phyloP scores from a whole-genome alignment of 2,797 vertebrate genomes.

The Acanthornis magna region DNA sequence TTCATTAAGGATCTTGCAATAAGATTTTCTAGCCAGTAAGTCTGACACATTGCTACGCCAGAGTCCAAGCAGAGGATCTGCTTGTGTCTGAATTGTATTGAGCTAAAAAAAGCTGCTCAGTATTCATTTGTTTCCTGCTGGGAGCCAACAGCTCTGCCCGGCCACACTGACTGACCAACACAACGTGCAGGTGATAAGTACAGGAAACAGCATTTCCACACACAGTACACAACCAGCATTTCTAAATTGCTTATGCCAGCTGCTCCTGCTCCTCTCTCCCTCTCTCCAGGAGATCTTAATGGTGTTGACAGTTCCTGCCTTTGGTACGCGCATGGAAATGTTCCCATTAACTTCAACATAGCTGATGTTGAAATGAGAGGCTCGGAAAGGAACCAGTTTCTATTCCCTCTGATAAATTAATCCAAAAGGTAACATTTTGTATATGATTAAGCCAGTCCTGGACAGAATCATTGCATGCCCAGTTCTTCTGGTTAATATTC shows the following conservation, averaged over 20 bases:
- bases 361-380: background rate
- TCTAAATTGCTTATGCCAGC: background rate
- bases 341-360: background rate
- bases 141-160: background rate
- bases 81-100: background rate
- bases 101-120: background rate
- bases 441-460: background rate
- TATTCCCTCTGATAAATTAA: background rate
- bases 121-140: background rate
- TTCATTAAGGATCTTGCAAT: background rate
- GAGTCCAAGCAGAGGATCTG: background rate
- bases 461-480: background rate
- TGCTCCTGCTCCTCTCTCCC: background rate
- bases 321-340: accelerated
- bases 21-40: background rate
- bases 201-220: background rate
- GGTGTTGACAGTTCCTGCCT: background rate
- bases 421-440: background rate
- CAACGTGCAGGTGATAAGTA: accelerated
- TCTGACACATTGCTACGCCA: background rate
- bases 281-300: background rate
- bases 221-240: accelerated
- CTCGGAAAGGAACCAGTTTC: background rate
- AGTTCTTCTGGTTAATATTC: background rate
- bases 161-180: accelerated